Percentiles rank a stretch among this genome's conserved stretches.
Evolutionary conservation across 2,113 vertebrate species (phyloP).

Genomic region (Tragelaphus imberbis): DNA sequence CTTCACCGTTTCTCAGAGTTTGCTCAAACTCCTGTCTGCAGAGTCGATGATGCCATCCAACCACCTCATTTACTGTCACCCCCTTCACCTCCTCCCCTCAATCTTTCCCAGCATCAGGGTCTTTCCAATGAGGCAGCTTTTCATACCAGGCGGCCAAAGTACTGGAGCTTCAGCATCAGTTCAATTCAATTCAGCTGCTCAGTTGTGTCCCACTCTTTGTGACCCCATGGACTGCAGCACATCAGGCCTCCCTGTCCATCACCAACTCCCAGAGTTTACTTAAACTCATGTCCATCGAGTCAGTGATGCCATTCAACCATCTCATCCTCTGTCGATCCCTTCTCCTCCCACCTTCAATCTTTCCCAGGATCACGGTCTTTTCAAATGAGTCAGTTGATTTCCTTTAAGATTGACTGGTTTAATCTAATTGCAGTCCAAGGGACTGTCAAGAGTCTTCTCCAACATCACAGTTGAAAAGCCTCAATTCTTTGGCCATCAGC

Average conservation of each 20-base stretch:
- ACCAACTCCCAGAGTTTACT: not conserved
- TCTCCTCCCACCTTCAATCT: not conserved
- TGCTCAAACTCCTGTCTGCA: not conserved
- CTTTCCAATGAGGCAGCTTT: not conserved
- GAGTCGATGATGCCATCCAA: not conserved
- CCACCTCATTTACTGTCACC: not conserved
- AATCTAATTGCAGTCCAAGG: not conserved
- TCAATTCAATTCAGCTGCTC: not conserved
- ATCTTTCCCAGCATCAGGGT: not conserved
- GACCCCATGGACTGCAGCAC: not conserved
- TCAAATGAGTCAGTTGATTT: not conserved
- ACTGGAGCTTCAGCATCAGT: not conserved
- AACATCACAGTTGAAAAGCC: not conserved
- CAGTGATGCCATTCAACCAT: not conserved
- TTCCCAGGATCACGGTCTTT: not conserved
- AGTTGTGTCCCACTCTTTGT: not conserved
- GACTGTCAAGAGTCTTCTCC: not conserved
- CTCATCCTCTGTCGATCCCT: not conserved
- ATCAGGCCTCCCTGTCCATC: not conserved
- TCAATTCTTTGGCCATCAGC: accelerated
- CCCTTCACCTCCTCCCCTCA: not conserved
- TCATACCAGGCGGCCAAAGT: not conserved
- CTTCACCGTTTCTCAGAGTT: not conserved
- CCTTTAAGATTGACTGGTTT: not conserved
- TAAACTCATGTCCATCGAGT: not conserved